These are phyloP conservation scores for Pogoniulus pusillus DNA, from an alignment of 2,797 vertebrate species.

Conservation along the genomic window DNA sequence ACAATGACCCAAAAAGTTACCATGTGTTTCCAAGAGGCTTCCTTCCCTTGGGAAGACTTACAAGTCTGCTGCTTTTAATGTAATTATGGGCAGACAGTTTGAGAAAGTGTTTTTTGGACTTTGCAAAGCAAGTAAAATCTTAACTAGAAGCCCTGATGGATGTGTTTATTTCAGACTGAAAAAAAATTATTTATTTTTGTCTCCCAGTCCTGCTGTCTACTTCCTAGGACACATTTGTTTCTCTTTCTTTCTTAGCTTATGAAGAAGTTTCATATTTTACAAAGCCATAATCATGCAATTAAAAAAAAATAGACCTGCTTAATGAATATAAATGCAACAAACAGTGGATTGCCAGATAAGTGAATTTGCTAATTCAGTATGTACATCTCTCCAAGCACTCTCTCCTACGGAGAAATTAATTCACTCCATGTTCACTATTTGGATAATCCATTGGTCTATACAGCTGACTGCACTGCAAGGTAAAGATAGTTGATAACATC, in stretches of 20 bases:
- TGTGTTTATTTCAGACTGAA: background rate
- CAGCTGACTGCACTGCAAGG: background rate
- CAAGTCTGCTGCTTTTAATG: background rate
- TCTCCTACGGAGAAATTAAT: constrained; percentile 1
- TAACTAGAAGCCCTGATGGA: background rate
- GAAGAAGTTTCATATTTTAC: background rate
- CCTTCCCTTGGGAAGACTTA: background rate
- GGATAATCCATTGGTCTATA: background rate
- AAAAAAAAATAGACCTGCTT: background rate
- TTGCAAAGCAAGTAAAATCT: background rate
- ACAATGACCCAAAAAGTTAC: background rate
- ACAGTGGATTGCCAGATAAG: background rate
- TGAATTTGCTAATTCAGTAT: background rate
- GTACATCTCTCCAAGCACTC: background rate
- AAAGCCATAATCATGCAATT: background rate
- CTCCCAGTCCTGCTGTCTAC: background rate
- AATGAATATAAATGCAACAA: background rate
- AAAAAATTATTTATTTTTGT: background rate
- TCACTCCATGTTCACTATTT: background rate
- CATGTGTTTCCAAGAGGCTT: background rate
- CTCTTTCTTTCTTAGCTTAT: background rate
- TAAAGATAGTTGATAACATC: background rate
- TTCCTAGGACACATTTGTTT: background rate
- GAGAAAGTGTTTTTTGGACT: background rate
- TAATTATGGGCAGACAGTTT: background rate